Conservation (phyloP, 2,888 invertebrate species). For the Metopia argyrocephala region DNA sequence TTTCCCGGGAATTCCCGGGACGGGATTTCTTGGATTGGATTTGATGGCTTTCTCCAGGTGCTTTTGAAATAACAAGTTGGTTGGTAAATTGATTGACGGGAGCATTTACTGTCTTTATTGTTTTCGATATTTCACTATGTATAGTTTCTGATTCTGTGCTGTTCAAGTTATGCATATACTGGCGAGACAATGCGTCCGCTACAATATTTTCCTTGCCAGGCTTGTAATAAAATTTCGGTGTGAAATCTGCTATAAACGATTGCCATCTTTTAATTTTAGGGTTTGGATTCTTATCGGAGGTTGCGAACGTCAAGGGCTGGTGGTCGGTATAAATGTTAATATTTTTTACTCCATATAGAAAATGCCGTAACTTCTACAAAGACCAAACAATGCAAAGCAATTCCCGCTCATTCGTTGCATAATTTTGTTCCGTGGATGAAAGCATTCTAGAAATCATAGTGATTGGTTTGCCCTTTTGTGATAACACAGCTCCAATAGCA, state of each 20-base stretch:
- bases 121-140: background rate
- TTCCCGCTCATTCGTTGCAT: background rate
- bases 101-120: constrained; percentile 6
- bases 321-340: constrained; percentile 5
- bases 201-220: constrained; percentile 6
- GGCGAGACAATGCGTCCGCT: background rate
- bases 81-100: constrained; percentile 20
- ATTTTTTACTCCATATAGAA: background rate
- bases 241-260: background rate
- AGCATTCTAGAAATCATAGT: constrained; percentile 14
- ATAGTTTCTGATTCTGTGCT: background rate
- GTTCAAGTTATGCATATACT: background rate
- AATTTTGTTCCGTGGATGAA: background rate
- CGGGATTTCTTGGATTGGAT: too few species aligned
- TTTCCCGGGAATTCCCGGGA: too few species aligned
- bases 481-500: background rate
- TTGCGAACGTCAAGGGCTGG: background rate
- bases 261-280: background rate
- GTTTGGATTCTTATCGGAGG: background rate
- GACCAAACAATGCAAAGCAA: background rate
- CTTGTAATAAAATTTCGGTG: background rate
- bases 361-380: background rate
- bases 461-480: background rate
- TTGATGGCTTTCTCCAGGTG: too few species aligned
- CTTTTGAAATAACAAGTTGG: constrained; percentile 5